Base-by-base conservation (phyloP, 1,140 invertebrate species). In the silkworm (Bombyx mori) region DNA sequence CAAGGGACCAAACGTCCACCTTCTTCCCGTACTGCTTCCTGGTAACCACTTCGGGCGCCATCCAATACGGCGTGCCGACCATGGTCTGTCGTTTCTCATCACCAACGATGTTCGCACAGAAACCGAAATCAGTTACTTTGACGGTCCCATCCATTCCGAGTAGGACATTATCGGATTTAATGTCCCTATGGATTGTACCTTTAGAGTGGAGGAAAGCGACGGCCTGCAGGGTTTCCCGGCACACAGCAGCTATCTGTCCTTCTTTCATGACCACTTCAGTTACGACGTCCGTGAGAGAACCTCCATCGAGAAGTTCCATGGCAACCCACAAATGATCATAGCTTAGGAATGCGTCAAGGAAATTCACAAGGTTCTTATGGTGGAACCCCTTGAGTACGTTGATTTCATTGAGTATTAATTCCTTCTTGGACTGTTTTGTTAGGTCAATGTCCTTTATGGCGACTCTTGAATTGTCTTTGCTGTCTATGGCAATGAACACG, bases 201-300 rank as follows among this genome's bases (percentile, higher is more conserved):
- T 94, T 95, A 18, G 92, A 92, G 81, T 99, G 97, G 12, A 99
- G 88, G 82, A 98, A 99, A 65, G 93, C 93, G 44, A 99, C 92
- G 0, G 97, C 98, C 84, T 97, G 94, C 3, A 99, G 88, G 44
- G 97, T 96, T 88, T 99, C 97, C 56, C 93, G 91, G 70, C 95
- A 97, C 3, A 99, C 97, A 12, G 97, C 97, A 9, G 98, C 97
- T 54, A 99, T 99, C 82, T 99, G 98, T 2, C 93, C 92, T 83
- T 99, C 98, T 72, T 98, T 97, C 97, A 99, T 98, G 9, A 98
- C 92, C 1, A 97, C 98, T 88, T 99, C 98, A 2, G 96, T 99
- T 1, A 99, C 98, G 2, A 99, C 97, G 86, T 99, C 97, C 0
- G 98, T 99, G 4, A 99, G 86, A 1, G 97, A 95, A 5, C 98